Evolutionary conservation across 2,888 invertebrate species (phyloP), one percentile per base, ranked within the genome.

Genomic region (Leptinotarsa haldemani): DNA sequence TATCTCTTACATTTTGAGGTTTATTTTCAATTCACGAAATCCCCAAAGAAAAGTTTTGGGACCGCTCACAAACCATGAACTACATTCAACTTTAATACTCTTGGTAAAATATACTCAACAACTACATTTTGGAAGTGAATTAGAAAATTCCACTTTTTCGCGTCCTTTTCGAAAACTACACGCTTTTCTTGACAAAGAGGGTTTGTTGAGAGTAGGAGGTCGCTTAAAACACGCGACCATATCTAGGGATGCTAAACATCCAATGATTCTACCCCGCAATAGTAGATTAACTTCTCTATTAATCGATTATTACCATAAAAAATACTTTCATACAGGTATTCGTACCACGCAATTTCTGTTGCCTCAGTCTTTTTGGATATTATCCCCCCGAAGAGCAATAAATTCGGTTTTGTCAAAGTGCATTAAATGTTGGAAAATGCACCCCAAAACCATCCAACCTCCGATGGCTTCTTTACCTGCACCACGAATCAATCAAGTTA

Each of bases 271-370:
- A 53, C 53, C 53, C 18, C 20, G 20, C 18, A 20, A 20, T 20
- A 13, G 53, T 53, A 5, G 7, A 18, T 53, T 53, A 9, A 53
- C 18, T 53, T 18, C 2, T 18, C 53, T 53, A 53, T 12, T 53
- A 53, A 53, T 53, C 18, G 53, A 53, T 18, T 53, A 53, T 53
- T 53, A 53, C 18, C 9, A 53, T 7, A 40, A 53, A 53, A 53
- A 53, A 53, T 52, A 52, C n/a, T 53, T 53, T 18, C 53, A 20
- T 20, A 20, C 53, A 18, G 18, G 53, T 53, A 3, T 53, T 53
- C 53, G 20, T 18, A 9, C 53, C 1, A 53, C 53, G 53, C 53
- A 53, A 53, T 53, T 53, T 53, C 12, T 53, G 5, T 53, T 18
- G 9, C 20, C 20, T 13, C 53, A 53, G 9, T 18, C 20, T 18